phyloP scores from a whole-genome alignment of 2,113 vertebrate species.

The Ellobius talpinus region DNA sequence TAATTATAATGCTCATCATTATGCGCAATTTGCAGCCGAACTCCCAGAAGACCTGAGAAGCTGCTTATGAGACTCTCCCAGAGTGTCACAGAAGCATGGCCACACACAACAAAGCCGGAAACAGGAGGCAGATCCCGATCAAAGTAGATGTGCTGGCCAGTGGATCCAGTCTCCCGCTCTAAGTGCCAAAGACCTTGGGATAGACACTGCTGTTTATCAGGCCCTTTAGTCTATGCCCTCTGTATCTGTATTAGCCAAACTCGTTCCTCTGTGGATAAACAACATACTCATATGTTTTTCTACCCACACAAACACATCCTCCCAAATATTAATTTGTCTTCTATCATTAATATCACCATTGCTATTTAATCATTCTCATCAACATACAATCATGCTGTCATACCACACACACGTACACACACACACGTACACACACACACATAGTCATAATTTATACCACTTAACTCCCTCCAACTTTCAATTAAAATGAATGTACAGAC shows the following conservation, averaged over 20 bases:
- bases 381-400: not conserved
- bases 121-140: not conserved
- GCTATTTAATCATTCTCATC: not conserved
- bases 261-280: not conserved
- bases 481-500: not conserved
- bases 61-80: not conserved
- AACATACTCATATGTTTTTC: not conserved
- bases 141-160: not conserved
- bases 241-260: not conserved
- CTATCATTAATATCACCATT: not conserved
- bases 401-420: not conserved
- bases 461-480: not conserved
- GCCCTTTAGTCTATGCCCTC: not conserved
- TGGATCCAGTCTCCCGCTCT: not conserved
- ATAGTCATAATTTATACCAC: not conserved
- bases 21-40: slow-evolving; percentile 50
- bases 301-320: not conserved
- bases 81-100: not conserved
- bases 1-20: slow-evolving; percentile 54
- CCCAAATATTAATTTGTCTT: not conserved
- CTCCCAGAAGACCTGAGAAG: slow-evolving; percentile 52
- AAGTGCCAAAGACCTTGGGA: not conserved
- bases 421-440: not conserved
- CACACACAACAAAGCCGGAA: not conserved
- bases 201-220: not conserved